Evolutionary conservation across 2,113 vertebrate genomes (phyloP), one percentile per base, ranked within the genome.

Genomic region (Murina feae): DNA sequence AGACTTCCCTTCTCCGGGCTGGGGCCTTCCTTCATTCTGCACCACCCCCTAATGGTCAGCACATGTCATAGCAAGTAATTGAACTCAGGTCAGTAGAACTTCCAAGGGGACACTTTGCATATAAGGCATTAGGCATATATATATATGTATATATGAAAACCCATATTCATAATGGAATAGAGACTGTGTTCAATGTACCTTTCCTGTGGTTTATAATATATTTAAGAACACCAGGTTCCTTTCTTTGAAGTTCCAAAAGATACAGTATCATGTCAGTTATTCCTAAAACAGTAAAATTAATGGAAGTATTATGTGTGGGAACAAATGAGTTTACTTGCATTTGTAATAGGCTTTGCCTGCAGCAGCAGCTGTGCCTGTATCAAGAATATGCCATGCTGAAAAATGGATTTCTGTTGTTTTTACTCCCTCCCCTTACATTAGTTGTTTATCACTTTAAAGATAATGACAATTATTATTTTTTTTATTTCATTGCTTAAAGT

Each of bases 401-500:
- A 97, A 98, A 98, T 97, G 91, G 91, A 96, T 97, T 98, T 97
- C 93, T 97, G 84, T 95, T 97, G 81, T 93, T 92, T 81, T 60
- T 97, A 96, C 30, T 49, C 4, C 9, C 4, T 25, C 9, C 17
- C 5, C 28, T 80, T 86, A 74, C 4, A 60, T 95, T 91, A 83
- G 28, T 81, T 94, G n/a, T 90, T 97, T 85, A 88, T 86, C 69
- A 93, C 60, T 94, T 88, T 95, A 69, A 96, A 97, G 28, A 47
- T 44, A 92, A 76, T 68, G 18, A 6, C 14, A 79, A 91, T 86
- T 3, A 58, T 80, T 94, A n/a, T n/a, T n/a, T n/a, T n/a, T n/a
- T n/a, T n/a, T n/a, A n/a, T n/a, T n/a, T n/a, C n/a, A n/a, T n/a
- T n/a, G n/a, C n/a, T n/a, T n/a, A n/a, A n/a, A n/a, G n/a, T n/a